Base-by-base conservation (phyloP, 2,113 vertebrate species). In the Apus apus region DNA sequence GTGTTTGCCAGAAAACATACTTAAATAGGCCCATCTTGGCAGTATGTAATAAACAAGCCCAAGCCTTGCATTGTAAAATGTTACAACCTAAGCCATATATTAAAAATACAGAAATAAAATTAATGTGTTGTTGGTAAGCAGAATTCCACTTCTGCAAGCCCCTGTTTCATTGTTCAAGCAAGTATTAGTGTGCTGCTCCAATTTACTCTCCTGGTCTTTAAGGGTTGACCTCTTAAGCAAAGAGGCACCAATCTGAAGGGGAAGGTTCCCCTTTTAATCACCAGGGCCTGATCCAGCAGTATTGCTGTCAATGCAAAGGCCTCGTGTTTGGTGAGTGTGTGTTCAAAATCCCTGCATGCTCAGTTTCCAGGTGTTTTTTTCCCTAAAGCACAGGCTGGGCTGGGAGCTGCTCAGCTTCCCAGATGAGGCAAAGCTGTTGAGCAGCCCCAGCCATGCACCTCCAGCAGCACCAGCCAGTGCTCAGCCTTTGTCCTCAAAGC, bases 91-190 rank as follows among this genome's bases (percentile, higher is more conserved):
- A 85, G 57, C 30, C 61, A 57, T 48, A 2, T 48, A 67, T 29
- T 83, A 91, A 94, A 94, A 84, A 74, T 36, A 21, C 38, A 57
- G 60, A 71, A 88, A 77, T 77, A 74, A 88, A 85, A 67, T 5
- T 0, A 75, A 11, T 5, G 17, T 0, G 0, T 13, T 29, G 0
- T 38, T 45, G 56, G n/a, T n/a, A 29, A 91, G 8, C 26, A 90
- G 92, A 60, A 20, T 13, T 53, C 26, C 16, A 14, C 23, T 62
- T 54, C 58, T 73, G 56, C 25, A n/a, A 79, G 25, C 23, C 85
- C 38, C 46, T 4, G 1, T 1, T 65, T 72, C 46, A 29, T 8
- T 9, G 1, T 2, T 15, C 0, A 2, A n/a, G 18, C n/a, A 36
- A 27, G 15, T 4, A 5, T 0, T 27, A 56, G 15, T 5, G 9